phyloP scores from a whole-genome alignment of 2,888 invertebrate genomes.

The Julus scandinavius region DNA sequence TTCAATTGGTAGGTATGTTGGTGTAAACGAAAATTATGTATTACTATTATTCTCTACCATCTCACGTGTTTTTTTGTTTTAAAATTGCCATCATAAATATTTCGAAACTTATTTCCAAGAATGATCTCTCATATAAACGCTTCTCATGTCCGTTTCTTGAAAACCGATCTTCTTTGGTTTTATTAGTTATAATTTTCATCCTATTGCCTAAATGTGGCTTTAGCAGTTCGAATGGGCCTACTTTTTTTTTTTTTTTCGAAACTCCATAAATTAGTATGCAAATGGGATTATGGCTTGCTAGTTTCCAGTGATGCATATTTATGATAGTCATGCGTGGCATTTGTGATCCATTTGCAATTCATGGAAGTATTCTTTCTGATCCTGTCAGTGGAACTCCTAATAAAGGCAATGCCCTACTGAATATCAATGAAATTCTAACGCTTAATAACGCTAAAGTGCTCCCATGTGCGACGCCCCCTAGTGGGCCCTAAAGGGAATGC shows the following conservation, averaged over 20 bases:
- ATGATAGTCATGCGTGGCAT: constrained; percentile 42
- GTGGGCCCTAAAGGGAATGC: constrained; percentile 23
- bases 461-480: constrained; percentile 18
- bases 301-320: constrained; percentile 40
- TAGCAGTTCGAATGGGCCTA: constrained; percentile 27
- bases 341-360: constrained; percentile 42
- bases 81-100: neutral
- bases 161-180: neutral
- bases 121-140: neutral
- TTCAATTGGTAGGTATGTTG: too few relatives aligned
- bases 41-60: neutral
- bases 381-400: constrained; percentile 39
- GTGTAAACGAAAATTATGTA: neutral
- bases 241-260: neutral
- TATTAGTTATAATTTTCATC: neutral
- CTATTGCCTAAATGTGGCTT: neutral
- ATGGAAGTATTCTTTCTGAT: constrained; percentile 39
- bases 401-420: constrained; percentile 44
- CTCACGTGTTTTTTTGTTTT: neutral
- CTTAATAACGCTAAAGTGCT: constrained; percentile 31
- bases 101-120: neutral
- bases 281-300: constrained; percentile 44
- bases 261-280: constrained; percentile 45
- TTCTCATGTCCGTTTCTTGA: neutral
- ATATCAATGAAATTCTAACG: constrained; percentile 45